These are phyloP conservation scores for Drosophila serrata DNA, from an alignment of 1,140 invertebrate genomes.

Conservation along the genomic window DNA sequence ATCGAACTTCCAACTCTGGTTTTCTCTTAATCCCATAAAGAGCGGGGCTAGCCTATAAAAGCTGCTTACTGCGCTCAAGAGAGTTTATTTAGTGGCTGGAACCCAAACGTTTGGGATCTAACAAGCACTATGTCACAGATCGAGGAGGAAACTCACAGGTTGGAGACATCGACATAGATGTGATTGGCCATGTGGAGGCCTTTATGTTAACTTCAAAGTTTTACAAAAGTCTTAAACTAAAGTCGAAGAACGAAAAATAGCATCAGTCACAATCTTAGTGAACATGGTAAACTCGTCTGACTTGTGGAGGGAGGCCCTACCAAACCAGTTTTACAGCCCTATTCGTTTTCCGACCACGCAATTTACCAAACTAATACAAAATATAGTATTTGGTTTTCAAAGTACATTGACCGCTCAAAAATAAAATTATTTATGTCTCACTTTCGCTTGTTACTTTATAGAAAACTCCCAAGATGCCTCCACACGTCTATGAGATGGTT, in stretches of 20 bases:
- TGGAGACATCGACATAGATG: constrained; percentile 43
- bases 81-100: background rate
- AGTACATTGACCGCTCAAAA: no score
- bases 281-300: no score
- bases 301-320: no score
- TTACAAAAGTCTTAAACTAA: background rate
- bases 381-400: no score
- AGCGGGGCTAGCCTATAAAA: background rate
- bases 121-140: constrained; percentile 35
- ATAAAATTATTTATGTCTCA: no score
- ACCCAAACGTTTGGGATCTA: background rate
- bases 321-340: background rate
- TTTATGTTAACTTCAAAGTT: constrained; percentile 52
- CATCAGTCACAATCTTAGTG: background rate
- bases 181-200: constrained; percentile 70
- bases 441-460: constrained; percentile 11
- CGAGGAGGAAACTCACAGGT: constrained; percentile 51
- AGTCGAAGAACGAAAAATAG: background rate
- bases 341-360: background rate
- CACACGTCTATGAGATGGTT: constrained; percentile 40
- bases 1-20: background rate
- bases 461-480: constrained; percentile 71
- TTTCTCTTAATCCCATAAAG: background rate
- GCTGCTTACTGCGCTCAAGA: background rate
- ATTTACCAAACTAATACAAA: no score